Percentiles rank a stretch among this genome's conserved stretches.
Evolutionary conservation across 2,113 vertebrate genomes (phyloP).

Genomic region (Prochilodus magdalenae): DNA sequence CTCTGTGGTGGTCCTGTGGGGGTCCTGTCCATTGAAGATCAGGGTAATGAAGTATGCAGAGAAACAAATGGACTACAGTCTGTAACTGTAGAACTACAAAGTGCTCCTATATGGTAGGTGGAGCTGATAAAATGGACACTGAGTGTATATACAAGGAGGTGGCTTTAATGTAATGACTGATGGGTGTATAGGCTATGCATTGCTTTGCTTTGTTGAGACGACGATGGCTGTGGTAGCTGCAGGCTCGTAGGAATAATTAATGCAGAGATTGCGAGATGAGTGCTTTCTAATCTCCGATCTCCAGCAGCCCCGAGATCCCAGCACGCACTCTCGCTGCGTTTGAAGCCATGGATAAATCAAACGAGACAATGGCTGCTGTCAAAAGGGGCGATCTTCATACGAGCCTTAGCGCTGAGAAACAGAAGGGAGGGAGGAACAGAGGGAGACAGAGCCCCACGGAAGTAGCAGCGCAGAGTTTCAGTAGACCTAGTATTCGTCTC

Average conservation of each 20-base stretch:
- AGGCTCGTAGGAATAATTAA: conserved; percentile 67
- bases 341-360: conserved; percentile 65
- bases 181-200: conserved; percentile 55
- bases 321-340: conserved; percentile 34
- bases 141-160: no score
- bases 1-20: no score
- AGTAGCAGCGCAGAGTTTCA: conserved; percentile 18
- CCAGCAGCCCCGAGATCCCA: conserved; percentile 51
- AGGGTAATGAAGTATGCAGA: no score
- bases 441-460: neutral
- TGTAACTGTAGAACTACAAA: no score
- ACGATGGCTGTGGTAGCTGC: conserved; percentile 29
- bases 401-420: conserved; percentile 11
- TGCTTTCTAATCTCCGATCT: conserved; percentile 60
- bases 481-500: conserved; percentile 15
- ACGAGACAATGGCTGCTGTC: conserved; percentile 69
- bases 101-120: no score
- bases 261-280: conserved; percentile 62
- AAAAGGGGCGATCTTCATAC: conserved; percentile 47
- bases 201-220: conserved; percentile 52
- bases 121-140: no score
- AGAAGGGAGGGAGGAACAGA: conserved; percentile 28
- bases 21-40: no score
- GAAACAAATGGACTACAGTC: no score
- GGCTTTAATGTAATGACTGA: no score